These are phyloP conservation scores for Hypanus sabinus DNA, from an alignment of 2,113 vertebrate genomes.

Conservation along the genomic window DNA sequence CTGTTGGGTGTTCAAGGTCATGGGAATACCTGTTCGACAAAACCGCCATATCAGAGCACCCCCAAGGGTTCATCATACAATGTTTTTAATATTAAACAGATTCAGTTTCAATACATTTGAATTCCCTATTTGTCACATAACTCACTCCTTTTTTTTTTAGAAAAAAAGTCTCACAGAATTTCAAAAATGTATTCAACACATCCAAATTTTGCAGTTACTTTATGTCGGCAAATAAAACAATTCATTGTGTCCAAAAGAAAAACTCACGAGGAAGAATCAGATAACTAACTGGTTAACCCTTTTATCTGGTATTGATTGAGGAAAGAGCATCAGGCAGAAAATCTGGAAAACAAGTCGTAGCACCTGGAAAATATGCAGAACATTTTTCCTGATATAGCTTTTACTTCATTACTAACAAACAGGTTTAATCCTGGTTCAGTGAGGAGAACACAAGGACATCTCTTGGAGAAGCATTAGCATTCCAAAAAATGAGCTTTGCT, in stretches of 20 bases:
- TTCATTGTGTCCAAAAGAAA: not conserved
- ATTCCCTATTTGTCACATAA: not conserved
- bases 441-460: too few species aligned
- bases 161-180: not conserved
- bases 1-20: too few species aligned
- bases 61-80: too few species aligned
- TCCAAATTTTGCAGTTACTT: not conserved
- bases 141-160: not conserved
- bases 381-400: not conserved
- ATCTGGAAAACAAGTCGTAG: too few species aligned
- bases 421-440: too few species aligned
- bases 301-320: not conserved
- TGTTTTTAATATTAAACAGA: not conserved
- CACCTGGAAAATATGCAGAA: not conserved
- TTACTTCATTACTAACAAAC: too few species aligned
- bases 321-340: not conserved
- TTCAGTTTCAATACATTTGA: not conserved
- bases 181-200: not conserved
- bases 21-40: too few species aligned
- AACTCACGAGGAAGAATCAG: not conserved
- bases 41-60: too few species aligned
- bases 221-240: not conserved
- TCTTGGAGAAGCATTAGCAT: too few species aligned
- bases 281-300: not conserved
- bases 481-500: too few species aligned